A percentile compares a stretch with the other conserved stretches of the same genome.
Conservation (phyloP, 2,113 vertebrate species). For the Mesitornis unicolor region DNA sequence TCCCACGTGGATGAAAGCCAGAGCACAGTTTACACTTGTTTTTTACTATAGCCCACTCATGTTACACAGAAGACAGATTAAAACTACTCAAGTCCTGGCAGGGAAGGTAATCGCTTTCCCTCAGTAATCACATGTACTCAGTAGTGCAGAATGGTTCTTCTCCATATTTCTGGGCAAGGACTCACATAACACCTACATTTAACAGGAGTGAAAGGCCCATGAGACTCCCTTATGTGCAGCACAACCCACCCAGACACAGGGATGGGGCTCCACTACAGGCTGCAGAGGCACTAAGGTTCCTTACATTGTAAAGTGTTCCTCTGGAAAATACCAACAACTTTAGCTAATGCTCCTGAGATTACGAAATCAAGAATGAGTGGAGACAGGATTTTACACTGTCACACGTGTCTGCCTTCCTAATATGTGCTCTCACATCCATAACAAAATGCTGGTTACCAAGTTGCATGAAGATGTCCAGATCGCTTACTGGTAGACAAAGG, state of each 20-base stretch:
- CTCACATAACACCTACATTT: neutral
- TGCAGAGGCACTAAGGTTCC: neutral
- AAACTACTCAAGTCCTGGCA: neutral
- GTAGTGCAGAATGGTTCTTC: neutral
- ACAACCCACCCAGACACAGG: neutral
- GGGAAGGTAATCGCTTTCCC: neutral
- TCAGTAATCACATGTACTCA: neutral
- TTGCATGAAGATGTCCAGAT: neutral
- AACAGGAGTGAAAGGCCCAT: neutral
- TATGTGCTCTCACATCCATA: neutral
- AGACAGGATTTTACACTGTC: neutral
- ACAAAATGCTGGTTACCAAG: neutral
- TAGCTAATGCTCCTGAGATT: neutral
- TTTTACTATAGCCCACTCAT: neutral
- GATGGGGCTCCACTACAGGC: neutral
- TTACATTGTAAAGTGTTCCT: neutral
- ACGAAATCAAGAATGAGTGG: neutral
- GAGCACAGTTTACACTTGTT: fast-evolving
- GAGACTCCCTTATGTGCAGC: neutral
- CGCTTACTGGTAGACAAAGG: neutral
- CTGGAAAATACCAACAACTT: neutral
- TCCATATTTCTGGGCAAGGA: neutral
- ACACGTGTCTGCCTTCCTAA: neutral
- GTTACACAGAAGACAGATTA: neutral
- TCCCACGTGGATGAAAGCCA: neutral